Evolutionary conservation across 2,797 vertebrate species (phyloP).

Genomic region (Chrosomus eos): DNA sequence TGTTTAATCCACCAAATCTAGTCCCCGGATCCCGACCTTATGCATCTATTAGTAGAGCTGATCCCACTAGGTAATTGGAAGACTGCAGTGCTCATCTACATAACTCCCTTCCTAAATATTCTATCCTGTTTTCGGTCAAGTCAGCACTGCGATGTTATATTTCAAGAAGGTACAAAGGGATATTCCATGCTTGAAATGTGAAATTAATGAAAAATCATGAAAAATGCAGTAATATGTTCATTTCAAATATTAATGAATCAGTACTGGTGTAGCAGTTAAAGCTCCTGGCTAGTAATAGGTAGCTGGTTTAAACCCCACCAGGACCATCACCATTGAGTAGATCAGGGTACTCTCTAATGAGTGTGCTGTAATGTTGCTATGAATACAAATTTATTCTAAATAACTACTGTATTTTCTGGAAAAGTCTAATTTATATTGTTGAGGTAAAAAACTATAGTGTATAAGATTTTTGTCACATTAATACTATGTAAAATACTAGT

Average conservation of each 20-base stretch:
- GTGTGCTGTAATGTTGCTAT: neutral
- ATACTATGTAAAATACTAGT: no score
- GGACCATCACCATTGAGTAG: neutral
- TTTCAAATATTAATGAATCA: neutral
- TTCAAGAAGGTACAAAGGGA: neutral
- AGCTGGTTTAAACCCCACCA: neutral
- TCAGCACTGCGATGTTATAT: constrained; percentile 27
- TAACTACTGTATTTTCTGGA: neutral
- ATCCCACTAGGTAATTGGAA: constrained; percentile 27
- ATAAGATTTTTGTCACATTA: no score
- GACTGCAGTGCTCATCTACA: constrained; percentile 23
- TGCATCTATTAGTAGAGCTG: constrained; percentile 40
- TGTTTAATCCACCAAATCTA: constrained; percentile 37
- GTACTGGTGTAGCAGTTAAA: neutral
- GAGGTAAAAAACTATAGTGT: no score
- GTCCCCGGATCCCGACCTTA: constrained; percentile 16
- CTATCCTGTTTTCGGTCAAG: constrained; percentile 1
- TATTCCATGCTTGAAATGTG: neutral
- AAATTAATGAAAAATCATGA: neutral
- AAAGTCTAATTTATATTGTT: neutral
- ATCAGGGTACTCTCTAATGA: neutral
- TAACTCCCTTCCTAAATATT: constrained; percentile 21
- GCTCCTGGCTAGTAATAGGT: neutral
- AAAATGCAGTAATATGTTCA: neutral
- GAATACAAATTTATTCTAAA: neutral